Evolutionary conservation across 2,113 vertebrate genomes (phyloP), one percentile per base, ranked within the genome.

Genomic region (Lipophrys pholis): DNA sequence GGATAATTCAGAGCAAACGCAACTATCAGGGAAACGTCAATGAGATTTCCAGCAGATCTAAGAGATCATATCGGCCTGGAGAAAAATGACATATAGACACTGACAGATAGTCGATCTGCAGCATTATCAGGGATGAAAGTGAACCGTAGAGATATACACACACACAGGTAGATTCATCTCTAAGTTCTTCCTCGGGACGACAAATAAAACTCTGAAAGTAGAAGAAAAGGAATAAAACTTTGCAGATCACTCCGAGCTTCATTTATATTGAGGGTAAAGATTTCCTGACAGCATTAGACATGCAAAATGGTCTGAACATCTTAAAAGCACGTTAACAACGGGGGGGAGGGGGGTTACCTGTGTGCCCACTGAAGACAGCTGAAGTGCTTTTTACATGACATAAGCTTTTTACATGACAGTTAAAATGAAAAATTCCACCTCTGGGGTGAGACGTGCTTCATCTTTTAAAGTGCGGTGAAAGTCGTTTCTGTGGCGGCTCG

Each of bases 401-500:
- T 53, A 50, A 76, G 78, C 61, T 53, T 78, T 73, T 71, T 56
- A 71, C 77, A 50, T 73, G 70, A 70, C 78, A 78, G 72, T 73
- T 70, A 48, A 71, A 76, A 80, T 73, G 76, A 84, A 61, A 55
- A 66, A 60, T 21, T 15, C 63, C 21, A n/a, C 41, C 63, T 63
- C 52, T 3, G 61, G 46, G 41, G 3, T n/a, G 51, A 73, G 60
- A 56, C 1, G 72, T 0, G 12, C 36, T 59, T 68, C 83, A 51
- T 84, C 76, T 61, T 56, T 76, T 61, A 77, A 82, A 80, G 70
- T 52, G 61, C 56, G 36, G 7, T 9, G 41, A 57, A 62, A 73
- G 67, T 58, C 21, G 51, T 65, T 74, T 59, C 14, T 1, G 49
- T 41, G 3, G 46, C 7, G 5, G 30, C 41, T 45, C 6, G 67